Conservation (phyloP, 1,140 invertebrate genomes). For the Drosophila melanogaster region Release_6_plus_ISO1_MT NT_033777.3:10794001-10794500, state of each 20-base stretch:
- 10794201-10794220: slow-evolving; percentile 84
- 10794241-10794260: slow-evolving; percentile 54
- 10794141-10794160: slow-evolving; percentile 71
- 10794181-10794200: slow-evolving; percentile 73
- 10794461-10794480: slow-evolving; percentile 68
- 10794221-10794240: slow-evolving; percentile 70
- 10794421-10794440: slow-evolving; percentile 79
- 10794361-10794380: neutral
- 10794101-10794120: slow-evolving; percentile 6
- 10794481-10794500: slow-evolving; percentile 68
- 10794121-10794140: slow-evolving; percentile 43
- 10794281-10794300: neutral
- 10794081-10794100: slow-evolving; percentile 31
- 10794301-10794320: too few species aligned
- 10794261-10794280: slow-evolving; percentile 30
- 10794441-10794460: slow-evolving; percentile 76
- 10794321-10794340: too few species aligned
- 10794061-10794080: slow-evolving; percentile 26
- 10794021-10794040: slow-evolving; percentile 25
- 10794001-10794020: slow-evolving; percentile 24
- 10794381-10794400: slow-evolving; percentile 12
- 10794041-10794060: slow-evolving; percentile 43
- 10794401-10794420: slow-evolving; percentile 44
- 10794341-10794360: slow-evolving; percentile 38
- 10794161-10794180: slow-evolving; percentile 78